Percentiles rank a stretch among this genome's conserved stretches.
phyloP scores from a whole-genome alignment of 2,113 vertebrate genomes.

The Heterotis niloticus region DNA sequence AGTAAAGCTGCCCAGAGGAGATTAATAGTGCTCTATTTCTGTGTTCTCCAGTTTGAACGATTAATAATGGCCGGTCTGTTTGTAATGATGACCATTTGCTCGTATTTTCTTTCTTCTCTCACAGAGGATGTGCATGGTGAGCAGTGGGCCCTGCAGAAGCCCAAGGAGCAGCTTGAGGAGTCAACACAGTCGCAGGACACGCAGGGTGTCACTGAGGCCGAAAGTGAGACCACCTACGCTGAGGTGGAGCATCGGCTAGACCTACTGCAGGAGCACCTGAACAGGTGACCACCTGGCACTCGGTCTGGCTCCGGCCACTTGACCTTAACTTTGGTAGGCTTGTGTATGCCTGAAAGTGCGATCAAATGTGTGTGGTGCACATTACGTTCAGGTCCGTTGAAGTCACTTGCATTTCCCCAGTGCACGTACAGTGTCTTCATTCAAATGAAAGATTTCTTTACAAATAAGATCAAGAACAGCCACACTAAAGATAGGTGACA shows the following conservation, averaged over 20 bases:
- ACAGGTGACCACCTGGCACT: slow-evolving; percentile 71
- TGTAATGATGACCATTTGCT: neutral
- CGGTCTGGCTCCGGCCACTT: neutral
- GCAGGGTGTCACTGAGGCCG: slow-evolving; percentile 78
- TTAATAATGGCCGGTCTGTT: slow-evolving; percentile 32
- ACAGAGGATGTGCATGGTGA: slow-evolving; percentile 67
- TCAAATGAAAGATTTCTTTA: no score
- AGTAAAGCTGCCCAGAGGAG: slow-evolving; percentile 42
- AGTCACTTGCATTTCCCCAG: no score
- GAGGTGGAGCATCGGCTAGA: slow-evolving; percentile 93
- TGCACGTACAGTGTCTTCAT: no score
- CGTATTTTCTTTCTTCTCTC: slow-evolving; percentile 37
- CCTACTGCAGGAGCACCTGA: slow-evolving; percentile 92
- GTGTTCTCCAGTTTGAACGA: slow-evolving; percentile 37
- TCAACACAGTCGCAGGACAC: slow-evolving; percentile 68
- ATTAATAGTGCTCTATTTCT: slow-evolving; percentile 60
- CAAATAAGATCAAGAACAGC: no score
- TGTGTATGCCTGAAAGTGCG: no score
- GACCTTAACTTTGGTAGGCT: neutral
- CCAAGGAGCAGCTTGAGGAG: slow-evolving; percentile 64
- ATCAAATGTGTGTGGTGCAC: no score
- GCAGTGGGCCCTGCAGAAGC: slow-evolving; percentile 75
- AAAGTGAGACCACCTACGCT: slow-evolving; percentile 86
- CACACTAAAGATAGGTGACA: no score
- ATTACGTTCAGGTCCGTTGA: no score